phyloP scores from a whole-genome alignment of 2,888 invertebrate species.

The Cenopis cana region DNA sequence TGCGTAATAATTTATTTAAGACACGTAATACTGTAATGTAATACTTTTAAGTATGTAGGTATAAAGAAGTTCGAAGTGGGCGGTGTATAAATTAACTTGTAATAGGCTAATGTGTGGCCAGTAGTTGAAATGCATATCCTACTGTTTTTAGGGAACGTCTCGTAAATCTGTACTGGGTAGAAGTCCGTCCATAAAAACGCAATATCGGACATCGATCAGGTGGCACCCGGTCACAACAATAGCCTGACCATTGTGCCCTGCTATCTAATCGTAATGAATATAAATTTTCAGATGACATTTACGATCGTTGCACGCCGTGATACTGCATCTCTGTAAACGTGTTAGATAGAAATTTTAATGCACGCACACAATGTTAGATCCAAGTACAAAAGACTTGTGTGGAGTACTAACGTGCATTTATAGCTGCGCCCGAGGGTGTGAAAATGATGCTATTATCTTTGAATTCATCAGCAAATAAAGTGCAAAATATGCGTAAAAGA shows the following conservation, averaged over 20 bases:
- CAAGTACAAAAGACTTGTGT: constrained; percentile 64
- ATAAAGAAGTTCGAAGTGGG: constrained; percentile 64
- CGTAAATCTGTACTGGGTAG: constrained; percentile 63
- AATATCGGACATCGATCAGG: constrained; percentile 82
- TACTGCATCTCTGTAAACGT: constrained; percentile 77
- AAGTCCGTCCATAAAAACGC: constrained; percentile 71
- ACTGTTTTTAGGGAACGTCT: constrained; percentile 63
- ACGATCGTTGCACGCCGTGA: constrained; percentile 80
- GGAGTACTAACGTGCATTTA: constrained; percentile 68
- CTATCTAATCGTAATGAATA: constrained; percentile 85
- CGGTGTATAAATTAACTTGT: constrained; percentile 73
- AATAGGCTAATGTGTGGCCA: constrained; percentile 67
- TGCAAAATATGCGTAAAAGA: not conserved
- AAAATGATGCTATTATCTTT: constrained; percentile 67
- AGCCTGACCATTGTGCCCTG: constrained; percentile 74
- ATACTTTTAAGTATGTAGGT: constrained; percentile 55
- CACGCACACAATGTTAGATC: constrained; percentile 66
- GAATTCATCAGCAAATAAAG: constrained; percentile 69
- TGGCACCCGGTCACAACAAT: constrained; percentile 75
- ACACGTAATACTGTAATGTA: constrained; percentile 61
- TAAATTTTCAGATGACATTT: constrained; percentile 85
- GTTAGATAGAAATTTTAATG: constrained; percentile 73
- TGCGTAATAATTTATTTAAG: constrained; percentile 57
- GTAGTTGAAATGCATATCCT: constrained; percentile 64
- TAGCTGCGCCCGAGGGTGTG: constrained; percentile 65